phyloP scores from a whole-genome alignment of 2,888 invertebrate species.

The Melinaea menophilus region DNA sequence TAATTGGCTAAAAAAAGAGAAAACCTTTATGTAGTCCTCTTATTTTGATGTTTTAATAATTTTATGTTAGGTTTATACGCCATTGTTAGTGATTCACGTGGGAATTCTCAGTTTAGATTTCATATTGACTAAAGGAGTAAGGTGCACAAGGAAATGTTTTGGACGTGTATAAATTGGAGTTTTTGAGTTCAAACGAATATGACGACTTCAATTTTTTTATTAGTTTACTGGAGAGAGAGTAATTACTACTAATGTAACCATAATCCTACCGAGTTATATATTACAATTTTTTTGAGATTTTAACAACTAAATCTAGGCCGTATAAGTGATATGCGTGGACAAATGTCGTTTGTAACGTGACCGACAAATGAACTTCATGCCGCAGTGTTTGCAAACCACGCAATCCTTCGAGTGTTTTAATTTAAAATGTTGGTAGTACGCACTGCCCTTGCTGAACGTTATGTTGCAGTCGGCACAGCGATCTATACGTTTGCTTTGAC shows the following conservation, averaged over 20 bases:
- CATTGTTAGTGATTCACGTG: background rate
- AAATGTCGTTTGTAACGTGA: conserved; percentile 61
- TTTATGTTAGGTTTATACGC: background rate
- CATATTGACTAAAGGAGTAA: background rate
- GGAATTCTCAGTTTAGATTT: background rate
- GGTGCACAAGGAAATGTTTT: too few relatives aligned
- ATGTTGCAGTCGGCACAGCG: conserved; percentile 60
- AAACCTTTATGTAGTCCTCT: conserved; percentile 32
- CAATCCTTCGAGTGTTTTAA: conserved; percentile 63
- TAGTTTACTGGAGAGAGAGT: background rate
- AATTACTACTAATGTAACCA: background rate
- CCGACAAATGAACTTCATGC: conserved; percentile 58
- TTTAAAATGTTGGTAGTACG: conserved; percentile 64
- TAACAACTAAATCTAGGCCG: conserved; percentile 10
- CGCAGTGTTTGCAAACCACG: conserved; percentile 62
- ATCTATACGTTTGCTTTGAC: conserved; percentile 48
- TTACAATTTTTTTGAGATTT: background rate
- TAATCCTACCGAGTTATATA: background rate
- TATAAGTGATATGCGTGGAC: conserved; percentile 28
- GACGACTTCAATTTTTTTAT: background rate
- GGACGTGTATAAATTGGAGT: too few relatives aligned
- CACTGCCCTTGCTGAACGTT: conserved; percentile 51
- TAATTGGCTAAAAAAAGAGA: conserved; percentile 69
- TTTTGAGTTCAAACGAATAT: too few relatives aligned
- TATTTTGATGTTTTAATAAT: background rate